Conservation (phyloP, 2,113 vertebrate genomes). For the Brachionichthys hirsutus region DNA sequence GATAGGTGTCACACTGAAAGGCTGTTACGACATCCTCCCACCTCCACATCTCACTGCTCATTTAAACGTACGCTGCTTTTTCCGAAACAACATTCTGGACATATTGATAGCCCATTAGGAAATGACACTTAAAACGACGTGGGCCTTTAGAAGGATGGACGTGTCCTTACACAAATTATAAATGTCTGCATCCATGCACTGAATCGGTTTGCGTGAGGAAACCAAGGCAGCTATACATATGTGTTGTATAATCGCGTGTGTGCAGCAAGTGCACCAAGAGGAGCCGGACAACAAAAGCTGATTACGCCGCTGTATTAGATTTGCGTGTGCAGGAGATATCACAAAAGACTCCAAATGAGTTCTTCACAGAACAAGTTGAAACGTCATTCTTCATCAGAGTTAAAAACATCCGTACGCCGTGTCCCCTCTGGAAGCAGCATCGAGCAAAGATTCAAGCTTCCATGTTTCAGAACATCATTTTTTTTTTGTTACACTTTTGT, state of each 20-base stretch:
- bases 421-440: constrained; percentile 13
- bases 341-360: background rate
- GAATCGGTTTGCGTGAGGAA: background rate
- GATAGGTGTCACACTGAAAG: constrained; percentile 3
- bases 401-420: constrained; percentile 6
- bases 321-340: too few relatives aligned
- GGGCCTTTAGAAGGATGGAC: background rate
- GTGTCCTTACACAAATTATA: background rate
- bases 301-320: too few relatives aligned
- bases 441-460: constrained; percentile 7
- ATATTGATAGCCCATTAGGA: background rate
- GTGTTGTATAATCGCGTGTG: background rate
- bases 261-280: too few relatives aligned
- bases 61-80: constrained; percentile 7
- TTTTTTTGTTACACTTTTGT: constrained; percentile 63
- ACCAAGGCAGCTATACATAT: background rate
- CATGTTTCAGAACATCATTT: constrained; percentile 27
- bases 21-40: background rate
- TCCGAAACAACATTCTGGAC: constrained; percentile 5
- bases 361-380: constrained; percentile 1
- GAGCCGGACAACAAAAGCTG: too few relatives aligned
- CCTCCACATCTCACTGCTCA: background rate
- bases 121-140: background rate
- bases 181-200: background rate
- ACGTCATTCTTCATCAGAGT: background rate